These are phyloP conservation scores for Marcusenius ussheri DNA, from an alignment of 2,113 vertebrate genomes.

Conservation along the genomic window DNA sequence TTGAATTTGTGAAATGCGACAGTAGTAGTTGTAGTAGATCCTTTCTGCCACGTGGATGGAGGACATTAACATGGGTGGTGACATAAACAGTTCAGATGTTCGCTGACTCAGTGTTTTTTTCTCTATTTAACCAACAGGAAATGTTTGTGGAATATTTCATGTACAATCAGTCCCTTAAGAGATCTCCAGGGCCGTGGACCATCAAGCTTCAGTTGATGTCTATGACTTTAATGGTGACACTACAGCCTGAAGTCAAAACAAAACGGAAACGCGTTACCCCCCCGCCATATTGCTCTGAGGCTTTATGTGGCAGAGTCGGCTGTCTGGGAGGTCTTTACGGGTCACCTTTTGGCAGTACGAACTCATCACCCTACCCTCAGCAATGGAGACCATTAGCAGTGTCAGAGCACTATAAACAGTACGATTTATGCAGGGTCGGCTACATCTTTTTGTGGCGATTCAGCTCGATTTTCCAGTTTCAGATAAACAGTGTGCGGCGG, in stretches of 20 bases:
- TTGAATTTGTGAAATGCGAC: neutral
- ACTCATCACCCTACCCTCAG: neutral
- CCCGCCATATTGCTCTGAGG: neutral
- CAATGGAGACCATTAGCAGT: neutral
- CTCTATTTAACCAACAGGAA: neutral
- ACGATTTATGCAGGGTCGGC: neutral
- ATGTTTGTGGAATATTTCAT: neutral
- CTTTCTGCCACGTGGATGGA: neutral
- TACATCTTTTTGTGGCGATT: neutral
- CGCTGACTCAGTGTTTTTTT: neutral
- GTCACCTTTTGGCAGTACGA: neutral
- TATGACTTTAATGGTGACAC: neutral
- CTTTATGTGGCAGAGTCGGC: neutral
- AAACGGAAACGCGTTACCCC: neutral
- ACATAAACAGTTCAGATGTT: neutral
- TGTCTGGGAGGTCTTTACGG: neutral
- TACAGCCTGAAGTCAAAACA: neutral
- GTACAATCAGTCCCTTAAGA: neutral
- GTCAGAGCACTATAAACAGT: slow-evolving; percentile 1
- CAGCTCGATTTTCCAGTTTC: neutral
- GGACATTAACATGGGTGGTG: neutral
- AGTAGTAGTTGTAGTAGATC: neutral
- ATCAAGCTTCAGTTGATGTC: neutral
- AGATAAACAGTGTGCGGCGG: neutral
- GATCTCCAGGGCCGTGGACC: neutral